phyloP scores from a whole-genome alignment of 2,888 invertebrate species.

The Osmoderma eremita region DNA sequence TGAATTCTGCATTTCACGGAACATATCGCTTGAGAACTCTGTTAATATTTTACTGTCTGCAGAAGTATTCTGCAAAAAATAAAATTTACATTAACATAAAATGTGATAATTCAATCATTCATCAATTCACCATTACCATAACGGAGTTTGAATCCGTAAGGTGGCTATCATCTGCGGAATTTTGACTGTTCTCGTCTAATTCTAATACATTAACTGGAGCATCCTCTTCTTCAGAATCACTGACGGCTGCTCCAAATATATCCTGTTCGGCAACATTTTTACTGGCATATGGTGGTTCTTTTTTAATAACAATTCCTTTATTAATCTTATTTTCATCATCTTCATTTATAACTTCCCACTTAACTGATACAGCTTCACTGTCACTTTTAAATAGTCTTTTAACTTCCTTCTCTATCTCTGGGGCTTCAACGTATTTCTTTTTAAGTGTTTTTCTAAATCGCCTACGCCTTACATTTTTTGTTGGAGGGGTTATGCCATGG shows the following conservation, averaged over 20 bases:
- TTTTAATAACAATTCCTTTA: slow-evolving; percentile 62
- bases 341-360: slow-evolving; percentile 90
- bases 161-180: slow-evolving; percentile 79
- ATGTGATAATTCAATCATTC: neutral
- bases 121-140: slow-evolving; percentile 61
- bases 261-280: slow-evolving; percentile 75
- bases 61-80: slow-evolving; percentile 55
- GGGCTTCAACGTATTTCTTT: slow-evolving; percentile 97
- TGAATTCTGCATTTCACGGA: slow-evolving; percentile 60
- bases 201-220: slow-evolving; percentile 78
- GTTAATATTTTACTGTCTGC: slow-evolving; percentile 65
- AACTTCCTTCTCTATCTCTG: slow-evolving; percentile 98
- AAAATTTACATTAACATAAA: slow-evolving; percentile 33
- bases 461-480: slow-evolving; percentile 93
- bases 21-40: slow-evolving; percentile 73
- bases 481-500: slow-evolving; percentile 95
- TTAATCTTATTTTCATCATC: slow-evolving; percentile 76
- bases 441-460: slow-evolving; percentile 94
- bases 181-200: slow-evolving; percentile 80
- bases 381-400: slow-evolving; percentile 90
- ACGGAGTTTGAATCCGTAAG: slow-evolving; percentile 76
- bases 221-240: slow-evolving; percentile 84
- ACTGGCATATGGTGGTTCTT: slow-evolving; percentile 59
- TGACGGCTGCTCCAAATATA: slow-evolving; percentile 92
- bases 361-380: slow-evolving; percentile 88